Percentiles rank a stretch among this genome's conserved stretches.
phyloP scores from a whole-genome alignment of 2,888 invertebrate species.

The Spialia ferax region DNA sequence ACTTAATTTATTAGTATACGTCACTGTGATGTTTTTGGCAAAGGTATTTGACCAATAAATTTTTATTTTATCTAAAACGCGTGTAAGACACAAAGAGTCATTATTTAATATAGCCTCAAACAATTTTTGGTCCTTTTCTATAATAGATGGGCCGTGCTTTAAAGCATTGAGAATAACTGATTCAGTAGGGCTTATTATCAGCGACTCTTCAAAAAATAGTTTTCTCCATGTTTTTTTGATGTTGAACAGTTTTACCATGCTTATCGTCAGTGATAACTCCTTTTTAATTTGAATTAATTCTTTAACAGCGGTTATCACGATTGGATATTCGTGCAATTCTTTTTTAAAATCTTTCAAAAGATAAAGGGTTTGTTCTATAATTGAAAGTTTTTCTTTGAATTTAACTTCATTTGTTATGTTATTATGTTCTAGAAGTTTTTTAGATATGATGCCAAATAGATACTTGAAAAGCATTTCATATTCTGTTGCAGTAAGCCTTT shows the following conservation, averaged over 20 bases:
- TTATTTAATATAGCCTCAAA: slow-evolving; percentile 53
- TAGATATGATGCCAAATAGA: slow-evolving; percentile 52
- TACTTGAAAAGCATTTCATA: slow-evolving; percentile 60
- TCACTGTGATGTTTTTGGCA: slow-evolving; percentile 48
- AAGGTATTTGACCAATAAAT: slow-evolving; percentile 65
- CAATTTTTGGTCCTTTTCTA: slow-evolving; percentile 53
- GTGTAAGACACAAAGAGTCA: slow-evolving; percentile 54
- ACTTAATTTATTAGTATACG: slow-evolving; percentile 48
- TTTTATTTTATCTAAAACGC: slow-evolving; percentile 61
- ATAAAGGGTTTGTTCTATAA: slow-evolving; percentile 49
- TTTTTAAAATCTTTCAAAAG: slow-evolving; percentile 65
- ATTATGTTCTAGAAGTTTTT: slow-evolving; percentile 47
- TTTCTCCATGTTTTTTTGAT: slow-evolving; percentile 68
- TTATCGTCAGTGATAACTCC: slow-evolving; percentile 54
- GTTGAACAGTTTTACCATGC: slow-evolving; percentile 60
- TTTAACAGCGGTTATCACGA: slow-evolving; percentile 59
- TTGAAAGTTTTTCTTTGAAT: slow-evolving; percentile 48
- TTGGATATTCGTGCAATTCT: slow-evolving; percentile 57
- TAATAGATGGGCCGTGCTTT: slow-evolving; percentile 66
- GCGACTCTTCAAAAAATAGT: slow-evolving; percentile 66
- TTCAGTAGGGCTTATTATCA: slow-evolving; percentile 58
- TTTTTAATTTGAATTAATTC: slow-evolving; percentile 56
- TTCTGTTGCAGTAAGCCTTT: slow-evolving; percentile 54
- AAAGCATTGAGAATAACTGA: slow-evolving; percentile 66
- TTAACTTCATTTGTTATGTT: slow-evolving; percentile 51